These are phyloP conservation scores for Ptychochromis oligacanthus DNA, from an alignment of 2,113 vertebrate species.

Conservation along the genomic window DNA sequence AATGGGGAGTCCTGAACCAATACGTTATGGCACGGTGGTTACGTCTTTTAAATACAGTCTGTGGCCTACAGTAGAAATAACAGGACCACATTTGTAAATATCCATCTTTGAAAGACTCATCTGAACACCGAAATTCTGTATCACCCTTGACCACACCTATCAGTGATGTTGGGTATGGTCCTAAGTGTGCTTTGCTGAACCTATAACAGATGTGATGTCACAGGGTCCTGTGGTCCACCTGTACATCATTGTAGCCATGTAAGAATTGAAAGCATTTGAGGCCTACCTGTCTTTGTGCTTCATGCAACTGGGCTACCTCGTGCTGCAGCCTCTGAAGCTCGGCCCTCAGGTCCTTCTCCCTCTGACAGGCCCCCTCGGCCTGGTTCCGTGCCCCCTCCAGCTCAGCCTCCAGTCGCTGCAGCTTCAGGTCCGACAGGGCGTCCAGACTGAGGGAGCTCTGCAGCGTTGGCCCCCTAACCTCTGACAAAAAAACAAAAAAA, in stretches of 20 bases:
- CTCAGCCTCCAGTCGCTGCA: conserved; percentile 83
- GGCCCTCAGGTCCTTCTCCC: conserved; percentile 86
- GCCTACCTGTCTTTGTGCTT: conserved; percentile 79
- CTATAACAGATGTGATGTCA: neutral
- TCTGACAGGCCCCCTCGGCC: conserved; percentile 83
- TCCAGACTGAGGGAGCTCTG: conserved; percentile 81
- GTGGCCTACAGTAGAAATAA: neutral
- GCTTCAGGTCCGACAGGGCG: conserved; percentile 77
- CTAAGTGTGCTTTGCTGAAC: neutral
- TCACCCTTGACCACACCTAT: no score
- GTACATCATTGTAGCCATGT: neutral
- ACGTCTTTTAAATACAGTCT: neutral
- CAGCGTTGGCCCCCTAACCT: conserved; percentile 75
- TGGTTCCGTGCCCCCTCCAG: conserved; percentile 85
- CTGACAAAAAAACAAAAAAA: conserved; percentile 37
- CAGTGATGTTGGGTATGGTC: no score
- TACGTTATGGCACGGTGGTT: neutral
- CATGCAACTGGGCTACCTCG: conserved; percentile 85
- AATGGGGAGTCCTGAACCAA: neutral
- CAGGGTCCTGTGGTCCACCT: neutral
- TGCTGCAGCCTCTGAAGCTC: conserved; percentile 86
- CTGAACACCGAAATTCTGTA: no score
- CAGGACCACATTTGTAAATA: neutral
- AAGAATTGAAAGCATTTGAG: neutral
- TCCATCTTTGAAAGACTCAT: neutral